Conservation (phyloP, 2,113 vertebrate genomes). For the Zapus hudsonius region DNA sequence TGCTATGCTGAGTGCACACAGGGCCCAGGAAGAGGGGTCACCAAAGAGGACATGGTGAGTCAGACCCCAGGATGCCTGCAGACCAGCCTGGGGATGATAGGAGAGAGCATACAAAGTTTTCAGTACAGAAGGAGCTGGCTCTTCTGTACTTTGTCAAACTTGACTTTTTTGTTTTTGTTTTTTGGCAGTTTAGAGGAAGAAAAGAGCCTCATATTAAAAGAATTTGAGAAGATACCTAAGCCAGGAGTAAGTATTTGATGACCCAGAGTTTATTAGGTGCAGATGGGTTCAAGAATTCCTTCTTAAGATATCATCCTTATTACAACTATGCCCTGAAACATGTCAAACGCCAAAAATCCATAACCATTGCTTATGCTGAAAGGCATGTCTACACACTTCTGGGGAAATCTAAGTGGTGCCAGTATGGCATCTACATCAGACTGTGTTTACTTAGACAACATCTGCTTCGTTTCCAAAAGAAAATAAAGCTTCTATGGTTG, state of each 20-base stretch:
- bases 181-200: constrained; percentile 89
- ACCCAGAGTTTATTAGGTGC: constrained; percentile 37
- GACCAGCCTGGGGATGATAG: neutral
- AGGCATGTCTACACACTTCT: neutral
- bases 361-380: neutral
- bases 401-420: neutral
- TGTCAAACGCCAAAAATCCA: neutral
- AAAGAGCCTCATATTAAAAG: constrained; percentile 88
- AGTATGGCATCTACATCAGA: neutral
- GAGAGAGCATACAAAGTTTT: neutral
- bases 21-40: neutral
- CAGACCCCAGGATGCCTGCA: neutral
- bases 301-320: constrained; percentile 32
- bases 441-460: constrained; percentile 22
- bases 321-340: neutral
- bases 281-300: neutral
- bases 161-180: neutral
- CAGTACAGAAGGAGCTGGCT: neutral
- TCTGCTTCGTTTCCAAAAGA: constrained; percentile 46
- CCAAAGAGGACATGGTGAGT: neutral
- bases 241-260: constrained; percentile 87
- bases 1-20: fast-evolving
- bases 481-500: neutral
- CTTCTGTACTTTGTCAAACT: constrained; percentile 13
- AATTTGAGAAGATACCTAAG: constrained; percentile 88